These are phyloP conservation scores for Pardosa pseudoannulata DNA, from an alignment of 2,888 invertebrate genomes.

Conservation along the genomic window DNA sequence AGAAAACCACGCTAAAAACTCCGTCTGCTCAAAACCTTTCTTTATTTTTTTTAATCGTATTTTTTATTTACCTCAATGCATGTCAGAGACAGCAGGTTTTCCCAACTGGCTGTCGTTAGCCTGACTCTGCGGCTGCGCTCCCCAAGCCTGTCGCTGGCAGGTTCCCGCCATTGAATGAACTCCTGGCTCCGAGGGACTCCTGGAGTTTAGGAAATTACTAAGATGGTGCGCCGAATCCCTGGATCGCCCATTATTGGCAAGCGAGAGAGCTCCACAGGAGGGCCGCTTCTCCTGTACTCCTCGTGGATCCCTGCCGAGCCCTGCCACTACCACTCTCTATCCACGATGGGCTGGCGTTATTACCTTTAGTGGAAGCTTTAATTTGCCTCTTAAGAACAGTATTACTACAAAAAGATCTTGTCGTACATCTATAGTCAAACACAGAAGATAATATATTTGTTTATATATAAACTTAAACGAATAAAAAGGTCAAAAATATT, in stretches of 20 bases:
- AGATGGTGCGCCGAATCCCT: constrained; percentile 57
- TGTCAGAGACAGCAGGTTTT: constrained; percentile 49
- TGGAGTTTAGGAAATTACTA: constrained; percentile 68
- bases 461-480: background rate
- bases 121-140: constrained; percentile 57
- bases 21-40: background rate
- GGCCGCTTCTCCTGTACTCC: constrained; percentile 43
- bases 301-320: constrained; percentile 21
- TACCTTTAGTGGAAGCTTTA: constrained; percentile 70
- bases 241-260: constrained; percentile 70
- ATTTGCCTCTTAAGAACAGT: constrained; percentile 62
- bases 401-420: constrained; percentile 8
- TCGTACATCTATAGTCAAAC: too few species aligned
- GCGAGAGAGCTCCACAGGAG: constrained; percentile 48
- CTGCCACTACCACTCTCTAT: constrained; percentile 45
- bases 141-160: constrained; percentile 39
- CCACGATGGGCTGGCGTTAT: constrained; percentile 40
- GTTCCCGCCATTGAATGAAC: constrained; percentile 56
- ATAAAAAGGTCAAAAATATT: background rate
- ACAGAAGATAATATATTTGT: too few species aligned
- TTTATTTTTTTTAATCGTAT: background rate
- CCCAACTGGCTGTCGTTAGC: constrained; percentile 58
- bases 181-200: constrained; percentile 54
- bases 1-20: background rate
- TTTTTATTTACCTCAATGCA: constrained; percentile 45